phyloP scores from a whole-genome alignment of 1,140 invertebrate genomes.

The Trichonephila clavipes region DNA sequence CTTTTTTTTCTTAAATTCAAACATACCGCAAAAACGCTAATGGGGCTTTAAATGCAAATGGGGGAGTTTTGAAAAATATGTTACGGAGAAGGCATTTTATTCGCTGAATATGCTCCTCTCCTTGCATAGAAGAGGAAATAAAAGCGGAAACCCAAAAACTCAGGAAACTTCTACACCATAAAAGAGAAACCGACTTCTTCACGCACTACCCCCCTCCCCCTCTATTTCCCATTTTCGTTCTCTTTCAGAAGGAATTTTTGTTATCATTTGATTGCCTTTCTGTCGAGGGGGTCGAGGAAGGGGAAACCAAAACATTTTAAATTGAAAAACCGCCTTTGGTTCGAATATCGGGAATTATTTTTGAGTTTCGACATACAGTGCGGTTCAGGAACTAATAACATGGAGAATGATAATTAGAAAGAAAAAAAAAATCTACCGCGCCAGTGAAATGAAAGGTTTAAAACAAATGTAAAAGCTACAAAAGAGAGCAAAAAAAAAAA shows the following conservation, averaged over 20 bases:
- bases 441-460: not conserved
- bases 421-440: not conserved
- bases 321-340: not conserved
- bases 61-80: conserved; percentile 16
- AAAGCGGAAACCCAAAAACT: not conserved
- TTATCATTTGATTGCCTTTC: conserved; percentile 20
- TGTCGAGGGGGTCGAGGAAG: not conserved
- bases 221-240: not conserved
- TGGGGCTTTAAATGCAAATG: conserved; percentile 44
- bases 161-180: conserved; percentile 21
- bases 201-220: not conserved
- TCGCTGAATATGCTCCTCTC: not conserved
- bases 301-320: not conserved
- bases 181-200: conserved; percentile 3
- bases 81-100: not conserved
- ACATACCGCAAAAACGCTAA: not conserved
- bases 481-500: too few relatives aligned
- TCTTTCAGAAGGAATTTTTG: not conserved
- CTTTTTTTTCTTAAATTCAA: not conserved
- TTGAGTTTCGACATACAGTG: not conserved
- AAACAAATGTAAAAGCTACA: too few relatives aligned
- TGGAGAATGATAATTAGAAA: not conserved
- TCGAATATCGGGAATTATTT: too few relatives aligned
- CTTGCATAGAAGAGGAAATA: not conserved
- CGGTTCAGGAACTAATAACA: not conserved